These are phyloP conservation scores for Theristicus caerulescens DNA, from an alignment of 2,113 vertebrate genomes.

Conservation along the genomic window DNA sequence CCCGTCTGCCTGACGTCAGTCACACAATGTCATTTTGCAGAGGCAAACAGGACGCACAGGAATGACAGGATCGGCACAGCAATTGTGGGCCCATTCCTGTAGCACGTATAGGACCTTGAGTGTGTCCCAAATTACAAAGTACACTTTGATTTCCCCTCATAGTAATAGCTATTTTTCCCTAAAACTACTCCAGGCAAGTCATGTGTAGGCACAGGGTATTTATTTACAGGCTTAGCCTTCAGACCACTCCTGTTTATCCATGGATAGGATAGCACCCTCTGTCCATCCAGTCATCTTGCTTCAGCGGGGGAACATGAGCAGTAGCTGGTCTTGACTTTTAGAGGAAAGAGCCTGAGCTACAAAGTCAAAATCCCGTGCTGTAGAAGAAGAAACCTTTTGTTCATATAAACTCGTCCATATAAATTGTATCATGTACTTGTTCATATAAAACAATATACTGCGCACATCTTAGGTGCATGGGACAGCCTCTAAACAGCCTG, in stretches of 20 bases:
- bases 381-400: neutral
- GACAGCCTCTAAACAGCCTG: neutral
- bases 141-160: neutral
- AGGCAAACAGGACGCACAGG: neutral
- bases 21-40: neutral
- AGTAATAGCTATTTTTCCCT: neutral
- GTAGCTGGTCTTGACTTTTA: neutral
- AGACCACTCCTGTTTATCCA: neutral
- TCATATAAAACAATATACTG: neutral
- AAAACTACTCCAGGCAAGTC: neutral
- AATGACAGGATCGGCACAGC: neutral
- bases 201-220: neutral
- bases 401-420: neutral
- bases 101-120: neutral
- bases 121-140: neutral
- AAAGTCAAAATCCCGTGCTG: neutral
- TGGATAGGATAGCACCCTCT: neutral
- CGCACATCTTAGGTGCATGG: neutral
- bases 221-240: neutral
- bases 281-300: neutral
- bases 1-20: neutral
- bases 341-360: neutral
- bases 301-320: neutral
- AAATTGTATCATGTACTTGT: neutral
- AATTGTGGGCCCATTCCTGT: neutral